Evolutionary conservation across 2,113 vertebrate genomes (phyloP).

Genomic region (Alethe castanea): DNA sequence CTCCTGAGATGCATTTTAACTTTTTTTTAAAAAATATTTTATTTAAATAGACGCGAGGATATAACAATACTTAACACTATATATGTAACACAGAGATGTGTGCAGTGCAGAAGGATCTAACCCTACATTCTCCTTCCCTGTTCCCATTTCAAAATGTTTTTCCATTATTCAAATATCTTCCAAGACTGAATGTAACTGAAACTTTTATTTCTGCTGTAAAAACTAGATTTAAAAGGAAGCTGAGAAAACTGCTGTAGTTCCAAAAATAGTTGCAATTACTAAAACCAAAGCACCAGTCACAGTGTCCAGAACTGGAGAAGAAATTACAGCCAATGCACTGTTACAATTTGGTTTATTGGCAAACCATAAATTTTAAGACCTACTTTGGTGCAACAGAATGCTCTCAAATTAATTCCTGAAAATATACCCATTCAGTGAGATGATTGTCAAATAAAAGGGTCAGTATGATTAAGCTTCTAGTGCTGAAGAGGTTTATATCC

Average conservation of each 20-base stretch:
- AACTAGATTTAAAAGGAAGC: constrained; percentile 58
- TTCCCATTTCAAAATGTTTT: constrained; percentile 16
- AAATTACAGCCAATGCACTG: constrained; percentile 30
- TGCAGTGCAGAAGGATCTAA: constrained; percentile 13
- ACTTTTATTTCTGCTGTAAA: constrained; percentile 34
- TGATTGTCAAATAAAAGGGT: background rate
- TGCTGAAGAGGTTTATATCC: background rate
- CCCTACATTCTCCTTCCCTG: background rate
- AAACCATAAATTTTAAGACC: background rate
- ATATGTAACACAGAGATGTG: background rate
- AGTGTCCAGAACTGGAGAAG: constrained; percentile 70
- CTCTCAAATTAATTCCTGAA: background rate
- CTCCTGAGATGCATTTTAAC: constrained; percentile 11
- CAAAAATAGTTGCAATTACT: constrained; percentile 18
- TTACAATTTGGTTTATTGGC: constrained; percentile 16
- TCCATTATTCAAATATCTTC: background rate
- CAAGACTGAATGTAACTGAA: background rate
- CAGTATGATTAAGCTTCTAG: background rate
- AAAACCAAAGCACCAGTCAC: constrained; percentile 42
- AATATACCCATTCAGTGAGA: background rate
- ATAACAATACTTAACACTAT: background rate
- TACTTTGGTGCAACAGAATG: background rate
- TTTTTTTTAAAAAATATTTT: background rate
- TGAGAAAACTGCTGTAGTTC: constrained; percentile 52
- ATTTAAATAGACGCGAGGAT: background rate